Evolutionary conservation across 2,888 invertebrate species (phyloP), one percentile per base, ranked within the genome.

Genomic region (Idaea dimidiata): DNA sequence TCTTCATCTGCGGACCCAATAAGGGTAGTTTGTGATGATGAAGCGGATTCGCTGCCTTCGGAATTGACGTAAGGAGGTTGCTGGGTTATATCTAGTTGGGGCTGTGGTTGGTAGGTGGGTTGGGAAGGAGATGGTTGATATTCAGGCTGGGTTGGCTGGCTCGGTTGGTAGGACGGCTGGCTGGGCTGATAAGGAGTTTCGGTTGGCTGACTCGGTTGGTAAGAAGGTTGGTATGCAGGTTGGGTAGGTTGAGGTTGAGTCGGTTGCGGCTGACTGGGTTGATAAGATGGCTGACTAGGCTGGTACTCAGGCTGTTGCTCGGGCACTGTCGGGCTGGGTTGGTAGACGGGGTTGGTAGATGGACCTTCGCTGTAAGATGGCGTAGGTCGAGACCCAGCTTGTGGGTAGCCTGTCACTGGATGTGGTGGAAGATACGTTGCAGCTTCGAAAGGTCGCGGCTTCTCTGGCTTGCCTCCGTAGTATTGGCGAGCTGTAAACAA

Each of bases 371-470:
- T 87, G 70, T 91, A 93, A 0, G 84, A 67, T 1, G 91, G 91
- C 2, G 88, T 86, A 1, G 93, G 93, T 5, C 87, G 84, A 16
- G 82, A 80, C 14, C 92, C 92, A 16, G 91, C 76, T 32, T 83
- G 79, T 16, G 89, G 93, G 69, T 88, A 92, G 6, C 89, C 92
- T 6, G 82, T 86, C 4, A 1, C 66, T 24, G 86, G 84, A 24
- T 87, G 89, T n/a, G 88, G 86, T 33, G 90, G 91, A 4, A 90
- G 78, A 61, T 90, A 90, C 17, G 76, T 76, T 14, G 87, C 72
- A 0, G 81, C 80, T 58, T 95, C 94, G 80, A 96, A 96, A 0
- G 95, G 95, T 71, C 95, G 89, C n/a, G 96, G 96, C 78, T 93
- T 94, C 75, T 95, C 95, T 0, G 95, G 94, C 64, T 93, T 91